Conservation (phyloP, 2,797 vertebrate species). For the Xerus rutilus region DNA sequence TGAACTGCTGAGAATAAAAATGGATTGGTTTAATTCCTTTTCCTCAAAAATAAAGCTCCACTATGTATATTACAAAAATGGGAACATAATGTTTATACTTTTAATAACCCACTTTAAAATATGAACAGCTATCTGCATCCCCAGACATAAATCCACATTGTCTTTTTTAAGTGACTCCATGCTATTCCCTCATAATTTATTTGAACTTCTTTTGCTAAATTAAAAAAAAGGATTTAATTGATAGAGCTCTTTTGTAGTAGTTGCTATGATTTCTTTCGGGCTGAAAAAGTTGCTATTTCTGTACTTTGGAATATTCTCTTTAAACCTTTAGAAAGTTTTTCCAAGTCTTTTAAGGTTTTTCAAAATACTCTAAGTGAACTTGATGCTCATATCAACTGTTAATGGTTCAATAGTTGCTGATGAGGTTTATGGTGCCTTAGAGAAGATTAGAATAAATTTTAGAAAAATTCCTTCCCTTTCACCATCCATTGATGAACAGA, state of each 20-base stretch:
- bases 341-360: not conserved
- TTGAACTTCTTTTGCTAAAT: not conserved
- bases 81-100: not conserved
- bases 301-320: not conserved
- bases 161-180: not conserved
- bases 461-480: slow-evolving; percentile 10
- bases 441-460: slow-evolving; percentile 42
- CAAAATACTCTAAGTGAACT: slow-evolving; percentile 27
- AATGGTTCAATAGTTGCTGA: not conserved
- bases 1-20: slow-evolving; percentile 26
- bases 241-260: not conserved
- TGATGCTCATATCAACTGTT: not conserved
- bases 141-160: not conserved
- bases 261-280: slow-evolving; percentile 49
- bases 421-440: not conserved
- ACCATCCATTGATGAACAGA: not conserved
- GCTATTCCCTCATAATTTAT: not conserved
- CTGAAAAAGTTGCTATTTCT: not conserved
- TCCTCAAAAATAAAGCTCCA: not conserved
- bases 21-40: not conserved
- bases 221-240: slow-evolving; percentile 13
- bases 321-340: slow-evolving; percentile 12
- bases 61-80: not conserved
- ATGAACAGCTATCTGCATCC: not conserved
- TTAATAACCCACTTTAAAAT: not conserved